Evolutionary conservation across 2,113 vertebrate genomes (phyloP).

Genomic region (Amazona guildingii): DNA sequence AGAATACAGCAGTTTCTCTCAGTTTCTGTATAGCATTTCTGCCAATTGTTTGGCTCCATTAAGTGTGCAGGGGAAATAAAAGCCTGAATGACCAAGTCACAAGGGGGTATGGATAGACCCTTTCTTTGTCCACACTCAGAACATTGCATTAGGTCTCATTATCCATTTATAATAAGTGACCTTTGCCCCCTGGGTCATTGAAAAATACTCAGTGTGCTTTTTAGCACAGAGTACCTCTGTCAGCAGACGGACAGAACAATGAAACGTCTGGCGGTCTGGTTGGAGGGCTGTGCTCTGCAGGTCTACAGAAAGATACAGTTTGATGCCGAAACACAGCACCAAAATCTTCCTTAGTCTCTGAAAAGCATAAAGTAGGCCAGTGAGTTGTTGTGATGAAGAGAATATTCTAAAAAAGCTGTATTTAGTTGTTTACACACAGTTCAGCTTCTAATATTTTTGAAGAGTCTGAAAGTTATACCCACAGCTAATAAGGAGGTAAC

Average conservation of each 20-base stretch:
- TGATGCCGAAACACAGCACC: constrained; percentile 50
- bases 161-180: constrained; percentile 88
- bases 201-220: constrained; percentile 79
- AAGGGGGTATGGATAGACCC: constrained; percentile 81
- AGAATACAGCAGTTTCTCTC: constrained; percentile 77
- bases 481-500: not conserved
- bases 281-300: constrained; percentile 40
- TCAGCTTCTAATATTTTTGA: not conserved
- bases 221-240: constrained; percentile 81
- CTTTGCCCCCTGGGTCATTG: constrained; percentile 81
- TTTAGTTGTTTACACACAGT: not conserved
- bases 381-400: not conserved
- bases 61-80: constrained; percentile 82
- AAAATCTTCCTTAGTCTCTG: constrained; percentile 33
- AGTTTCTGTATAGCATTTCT: constrained; percentile 83
- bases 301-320: constrained; percentile 59
- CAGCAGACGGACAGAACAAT: constrained; percentile 75
- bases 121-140: constrained; percentile 81
- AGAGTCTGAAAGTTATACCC: not conserved
- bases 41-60: constrained; percentile 87
- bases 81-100: constrained; percentile 84
- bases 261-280: constrained; percentile 65
- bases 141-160: constrained; percentile 87
- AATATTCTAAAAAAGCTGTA: not conserved
- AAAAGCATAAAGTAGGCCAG: not conserved